phyloP scores from a whole-genome alignment of 2,797 vertebrate genomes.

The Aplochiton taeniatus region DNA sequence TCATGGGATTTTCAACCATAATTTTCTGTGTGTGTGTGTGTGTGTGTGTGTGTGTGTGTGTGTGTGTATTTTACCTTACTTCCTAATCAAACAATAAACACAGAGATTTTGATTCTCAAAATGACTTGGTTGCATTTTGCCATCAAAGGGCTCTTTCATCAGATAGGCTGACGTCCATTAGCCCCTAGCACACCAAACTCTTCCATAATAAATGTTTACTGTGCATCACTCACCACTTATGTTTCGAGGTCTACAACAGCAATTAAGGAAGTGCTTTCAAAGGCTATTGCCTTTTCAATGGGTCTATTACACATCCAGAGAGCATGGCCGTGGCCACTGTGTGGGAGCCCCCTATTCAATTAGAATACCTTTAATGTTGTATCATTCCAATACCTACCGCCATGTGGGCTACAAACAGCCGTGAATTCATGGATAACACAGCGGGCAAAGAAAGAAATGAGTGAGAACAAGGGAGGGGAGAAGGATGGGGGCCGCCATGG shows the following conservation, averaged over 20 bases:
- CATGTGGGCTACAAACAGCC: neutral
- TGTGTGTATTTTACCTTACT: no score
- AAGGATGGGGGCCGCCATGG: neutral
- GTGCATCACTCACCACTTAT: neutral
- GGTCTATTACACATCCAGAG: neutral
- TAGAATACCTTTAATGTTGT: neutral
- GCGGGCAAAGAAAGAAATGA: conserved; percentile 2
- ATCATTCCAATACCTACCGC: neutral
- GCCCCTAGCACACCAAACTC: neutral
- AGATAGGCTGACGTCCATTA: neutral
- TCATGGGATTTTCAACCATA: no score
- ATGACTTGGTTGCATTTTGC: no score
- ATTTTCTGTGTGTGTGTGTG: no score
- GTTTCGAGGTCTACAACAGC: neutral
- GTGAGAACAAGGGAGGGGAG: conserved; percentile 16
- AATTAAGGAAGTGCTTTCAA: neutral
- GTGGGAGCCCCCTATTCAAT: neutral
- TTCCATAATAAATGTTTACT: neutral
- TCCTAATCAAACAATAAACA: no score
- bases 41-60: no score
- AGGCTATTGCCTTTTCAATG: no score
- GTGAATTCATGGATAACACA: neutral
- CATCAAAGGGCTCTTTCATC: neutral
- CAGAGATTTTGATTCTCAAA: no score
- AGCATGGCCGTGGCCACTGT: neutral